phyloP scores from a whole-genome alignment of 2,888 invertebrate genomes.

The Nesidiocoris tenuis region DNA sequence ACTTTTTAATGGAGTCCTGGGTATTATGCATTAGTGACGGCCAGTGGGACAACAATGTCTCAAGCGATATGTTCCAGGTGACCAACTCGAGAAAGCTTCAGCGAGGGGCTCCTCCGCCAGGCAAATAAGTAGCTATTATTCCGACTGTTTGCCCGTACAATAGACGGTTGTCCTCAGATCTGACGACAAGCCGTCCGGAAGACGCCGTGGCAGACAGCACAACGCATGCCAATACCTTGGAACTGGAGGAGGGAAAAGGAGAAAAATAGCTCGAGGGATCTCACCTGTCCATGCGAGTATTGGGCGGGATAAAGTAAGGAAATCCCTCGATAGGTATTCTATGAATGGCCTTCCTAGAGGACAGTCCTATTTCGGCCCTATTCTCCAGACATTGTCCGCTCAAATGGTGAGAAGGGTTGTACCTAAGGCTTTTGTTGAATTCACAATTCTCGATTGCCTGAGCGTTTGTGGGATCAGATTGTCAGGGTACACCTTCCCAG shows the following conservation, averaged over 20 bases:
- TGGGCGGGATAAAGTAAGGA: neutral
- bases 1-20: constrained; percentile 14
- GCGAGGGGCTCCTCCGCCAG: neutral
- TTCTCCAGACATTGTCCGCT: neutral
- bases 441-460: neutral
- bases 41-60: constrained; percentile 36
- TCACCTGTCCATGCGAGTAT: neutral
- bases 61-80: constrained; percentile 37
- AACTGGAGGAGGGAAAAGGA: neutral
- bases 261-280: neutral
- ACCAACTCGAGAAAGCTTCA: constrained; percentile 3
- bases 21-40: constrained; percentile 39
- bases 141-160: neutral
- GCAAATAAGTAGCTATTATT: constrained; percentile 37
- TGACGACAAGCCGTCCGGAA: neutral
- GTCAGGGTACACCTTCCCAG: neutral
- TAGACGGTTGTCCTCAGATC: neutral
- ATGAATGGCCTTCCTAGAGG: neutral
- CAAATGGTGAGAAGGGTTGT: neutral
- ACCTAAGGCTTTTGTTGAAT: neutral
- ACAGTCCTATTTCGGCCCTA: neutral
- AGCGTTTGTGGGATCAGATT: neutral
- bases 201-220: neutral
- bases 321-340: neutral
- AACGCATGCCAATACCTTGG: neutral